A percentile compares a stretch with the other conserved stretches of the same genome.
Evolutionary conservation across 2,888 invertebrate genomes (phyloP).

Genomic region (Microdon myrmicae): DNA sequence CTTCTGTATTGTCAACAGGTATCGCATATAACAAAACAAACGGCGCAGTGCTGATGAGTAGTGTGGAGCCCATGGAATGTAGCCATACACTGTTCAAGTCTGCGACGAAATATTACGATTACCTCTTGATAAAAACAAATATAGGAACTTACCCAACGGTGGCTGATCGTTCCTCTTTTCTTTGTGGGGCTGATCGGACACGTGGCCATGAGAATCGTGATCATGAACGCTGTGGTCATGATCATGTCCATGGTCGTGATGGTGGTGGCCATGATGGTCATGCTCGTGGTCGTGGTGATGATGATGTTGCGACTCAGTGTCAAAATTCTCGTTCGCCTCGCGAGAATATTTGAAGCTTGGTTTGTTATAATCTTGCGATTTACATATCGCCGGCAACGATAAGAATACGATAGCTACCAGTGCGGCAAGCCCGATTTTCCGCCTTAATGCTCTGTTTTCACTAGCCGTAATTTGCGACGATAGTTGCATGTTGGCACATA

Average conservation of each 20-base stretch:
- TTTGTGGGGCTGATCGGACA: constrained; percentile 20
- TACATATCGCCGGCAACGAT: constrained; percentile 63
- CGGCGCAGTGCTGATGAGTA: constrained; percentile 94
- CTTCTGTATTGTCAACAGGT: constrained; percentile 86
- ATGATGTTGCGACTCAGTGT: constrained; percentile 41
- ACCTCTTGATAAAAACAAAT: constrained; percentile 4
- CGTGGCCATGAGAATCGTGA: background rate
- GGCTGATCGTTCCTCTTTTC: constrained; percentile 35
- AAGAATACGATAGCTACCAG: constrained; percentile 60
- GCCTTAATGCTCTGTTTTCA: constrained; percentile 23
- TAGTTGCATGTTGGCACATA: constrained; percentile 21
- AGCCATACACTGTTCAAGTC: constrained; percentile 72
- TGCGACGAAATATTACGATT: constrained; percentile 35
- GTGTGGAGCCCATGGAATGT: constrained; percentile 87
- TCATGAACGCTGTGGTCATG: constrained; percentile 31
- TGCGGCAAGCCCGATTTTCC: constrained; percentile 56
- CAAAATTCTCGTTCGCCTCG: constrained; percentile 71
- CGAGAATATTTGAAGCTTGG: constrained; percentile 84
- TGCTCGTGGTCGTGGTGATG: constrained; percentile 26
- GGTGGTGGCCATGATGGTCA: constrained; percentile 5
- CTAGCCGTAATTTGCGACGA: constrained; percentile 1
- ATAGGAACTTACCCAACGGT: constrained; percentile 55
- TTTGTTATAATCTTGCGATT: constrained; percentile 70
- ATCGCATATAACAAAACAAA: constrained; percentile 93
- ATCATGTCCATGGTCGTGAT: constrained; percentile 57